Conservation (phyloP, 2,113 vertebrate genomes). For the Tetraodon nigroviridis region DNA sequence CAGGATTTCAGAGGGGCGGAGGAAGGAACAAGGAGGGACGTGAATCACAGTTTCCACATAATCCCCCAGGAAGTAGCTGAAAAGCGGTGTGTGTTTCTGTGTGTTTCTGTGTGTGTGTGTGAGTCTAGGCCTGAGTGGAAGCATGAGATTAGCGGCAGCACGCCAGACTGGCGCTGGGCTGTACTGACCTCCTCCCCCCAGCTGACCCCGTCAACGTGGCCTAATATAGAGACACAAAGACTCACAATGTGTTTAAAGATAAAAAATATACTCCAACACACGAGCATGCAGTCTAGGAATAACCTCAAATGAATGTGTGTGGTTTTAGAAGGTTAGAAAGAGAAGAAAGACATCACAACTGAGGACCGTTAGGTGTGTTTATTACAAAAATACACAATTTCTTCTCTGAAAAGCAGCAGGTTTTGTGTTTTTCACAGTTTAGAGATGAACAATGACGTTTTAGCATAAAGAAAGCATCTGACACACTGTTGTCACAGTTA, state of each 20-base stretch:
- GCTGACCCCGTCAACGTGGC: constrained; percentile 41
- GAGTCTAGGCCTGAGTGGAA: constrained; percentile 9
- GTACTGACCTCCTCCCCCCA: constrained; percentile 38
- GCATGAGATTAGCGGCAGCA: constrained; percentile 39
- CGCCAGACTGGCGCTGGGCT: constrained; percentile 33
- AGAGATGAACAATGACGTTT: constrained; percentile 10
- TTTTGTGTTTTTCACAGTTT: constrained; percentile 33
- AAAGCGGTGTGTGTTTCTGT: constrained; percentile 4
- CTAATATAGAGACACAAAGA: constrained; percentile 1
- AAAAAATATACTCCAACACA: no score
- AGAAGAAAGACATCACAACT: constrained; percentile 16
- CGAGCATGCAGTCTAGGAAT: no score
- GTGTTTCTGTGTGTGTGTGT: constrained; percentile 6
- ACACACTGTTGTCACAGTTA: not conserved
- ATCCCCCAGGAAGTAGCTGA: constrained; percentile 46
- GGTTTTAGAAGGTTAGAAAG: not conserved
- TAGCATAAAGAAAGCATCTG: constrained; percentile 15
- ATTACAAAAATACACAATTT: constrained; percentile 52
- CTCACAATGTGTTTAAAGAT: not conserved
- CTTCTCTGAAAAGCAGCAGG: constrained; percentile 57
- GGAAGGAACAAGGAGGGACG: constrained; percentile 14
- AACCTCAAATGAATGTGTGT: no score
- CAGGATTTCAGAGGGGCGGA: constrained; percentile 24
- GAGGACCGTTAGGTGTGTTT: constrained; percentile 32
- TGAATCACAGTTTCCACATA: constrained; percentile 52